Evolutionary conservation across 2,797 vertebrate genomes (phyloP), one percentile per base, ranked within the genome.

Genomic region (Melanotaenia boesemani): DNA sequence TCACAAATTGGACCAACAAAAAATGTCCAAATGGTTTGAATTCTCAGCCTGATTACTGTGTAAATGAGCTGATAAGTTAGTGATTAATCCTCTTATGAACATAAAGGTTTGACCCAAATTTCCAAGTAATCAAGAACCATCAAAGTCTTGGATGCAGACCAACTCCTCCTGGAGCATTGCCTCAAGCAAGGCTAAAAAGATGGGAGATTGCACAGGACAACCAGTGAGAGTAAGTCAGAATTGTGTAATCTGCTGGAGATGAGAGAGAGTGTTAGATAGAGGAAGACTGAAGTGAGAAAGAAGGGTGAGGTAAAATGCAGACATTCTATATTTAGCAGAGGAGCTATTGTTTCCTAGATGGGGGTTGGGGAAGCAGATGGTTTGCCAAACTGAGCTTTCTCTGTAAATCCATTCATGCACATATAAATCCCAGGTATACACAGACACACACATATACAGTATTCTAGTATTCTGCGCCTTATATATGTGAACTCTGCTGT

Each of bases 271-370:
- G 58, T 60, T 58, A 44, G 46, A 72, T 62, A 39, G 69, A 67
- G 73, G 71, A 68, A 81, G 79, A 62, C 79, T 37, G 37, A 56
- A 81, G 79, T 32, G 76, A 83, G 74, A 67, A 48, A 71, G 73
- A 87, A 54, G 80, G 67, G 76, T 65, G 83, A 84, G 84, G 73
- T 84, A 83, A 80, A 89, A 86, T 46, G 71, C 80, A 83, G 80
- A 85, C 63, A 0, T 22, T 81, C 89, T 92, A 91, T 87, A 90
- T 92, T 93, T 91, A 92, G 89, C 79, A 50, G 76, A 77, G 79
- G 72, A 80, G 86, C 84, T 84, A 84, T 88, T 89, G 83, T 91
- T 91, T 92, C 83, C 73, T 74, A 74, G 70, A 76, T 81, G 61
- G 67, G 67, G 71, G 60, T 11, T 72, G 59, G 65, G 63, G 64